Conservation (phyloP, 2,113 vertebrate species). For the Larimichthys crocea region DNA sequence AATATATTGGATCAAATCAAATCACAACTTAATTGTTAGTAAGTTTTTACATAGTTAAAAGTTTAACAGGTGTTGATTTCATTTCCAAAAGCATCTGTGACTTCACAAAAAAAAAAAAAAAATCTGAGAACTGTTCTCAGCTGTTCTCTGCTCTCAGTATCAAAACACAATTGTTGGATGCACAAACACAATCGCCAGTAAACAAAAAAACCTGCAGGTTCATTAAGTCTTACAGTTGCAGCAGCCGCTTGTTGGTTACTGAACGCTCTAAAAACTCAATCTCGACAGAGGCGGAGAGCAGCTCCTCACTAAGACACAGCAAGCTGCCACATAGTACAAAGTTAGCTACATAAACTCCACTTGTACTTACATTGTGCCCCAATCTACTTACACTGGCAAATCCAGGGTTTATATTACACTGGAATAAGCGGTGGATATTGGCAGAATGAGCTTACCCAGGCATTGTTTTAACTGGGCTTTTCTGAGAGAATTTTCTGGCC, state of each 20-base stretch:
- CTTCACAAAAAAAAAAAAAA: background rate
- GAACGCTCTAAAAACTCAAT: constrained; percentile 33
- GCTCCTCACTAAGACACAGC: constrained; percentile 38
- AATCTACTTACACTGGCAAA: constrained; percentile 82
- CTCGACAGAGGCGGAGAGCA: constrained; percentile 25
- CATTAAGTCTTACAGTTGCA: constrained; percentile 39
- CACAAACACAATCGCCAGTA: constrained; percentile 32
- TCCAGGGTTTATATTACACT: constrained; percentile 81
- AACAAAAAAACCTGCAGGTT: constrained; percentile 54
- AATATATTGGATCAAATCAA: background rate
- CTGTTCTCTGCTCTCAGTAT: background rate
- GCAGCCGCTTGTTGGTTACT: constrained; percentile 25
- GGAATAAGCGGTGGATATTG: constrained; percentile 76
- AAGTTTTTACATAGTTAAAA: background rate
- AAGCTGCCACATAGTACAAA: constrained; percentile 68
- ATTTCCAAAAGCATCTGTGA: constrained; percentile 1
- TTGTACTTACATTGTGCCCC: constrained; percentile 78
- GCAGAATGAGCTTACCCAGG: constrained; percentile 72
- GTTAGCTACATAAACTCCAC: constrained; percentile 76
- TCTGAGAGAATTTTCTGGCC: constrained; percentile 72
- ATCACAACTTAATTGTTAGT: background rate
- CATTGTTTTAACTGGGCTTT: constrained; percentile 80
- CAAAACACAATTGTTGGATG: constrained; percentile 14
- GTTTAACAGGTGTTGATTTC: background rate
- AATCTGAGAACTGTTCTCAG: background rate